phyloP scores from a whole-genome alignment of 2,113 vertebrate species.

The Setophaga coronata region DNA sequence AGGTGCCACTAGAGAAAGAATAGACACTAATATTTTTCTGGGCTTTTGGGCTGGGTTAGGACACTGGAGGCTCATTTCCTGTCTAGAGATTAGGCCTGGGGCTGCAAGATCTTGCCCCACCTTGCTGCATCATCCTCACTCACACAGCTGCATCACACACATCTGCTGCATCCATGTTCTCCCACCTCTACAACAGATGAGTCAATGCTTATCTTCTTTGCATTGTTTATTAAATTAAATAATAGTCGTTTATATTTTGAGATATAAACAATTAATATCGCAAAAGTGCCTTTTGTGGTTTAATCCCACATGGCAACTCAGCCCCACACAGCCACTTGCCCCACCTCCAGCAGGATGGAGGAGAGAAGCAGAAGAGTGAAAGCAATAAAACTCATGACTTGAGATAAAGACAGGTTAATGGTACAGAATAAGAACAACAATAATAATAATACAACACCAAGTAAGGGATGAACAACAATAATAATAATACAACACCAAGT shows the following conservation, averaged over 20 bases:
- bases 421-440: not conserved
- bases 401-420: not conserved
- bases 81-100: not conserved
- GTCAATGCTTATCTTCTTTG: not conserved
- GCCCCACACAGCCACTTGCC: not conserved
- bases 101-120: not conserved
- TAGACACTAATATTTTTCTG: not conserved
- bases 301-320: not conserved
- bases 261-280: not conserved
- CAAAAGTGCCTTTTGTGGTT: not conserved
- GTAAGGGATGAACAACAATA: not conserved
- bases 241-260: not conserved
- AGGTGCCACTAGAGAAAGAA: not conserved
- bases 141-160: not conserved
- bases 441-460: not conserved
- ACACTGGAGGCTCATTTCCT: not conserved
- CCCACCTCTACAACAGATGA: not conserved
- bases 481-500: not conserved
- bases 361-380: not conserved
- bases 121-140: not conserved
- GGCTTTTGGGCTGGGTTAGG: not conserved
- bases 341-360: too few relatives aligned
- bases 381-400: not conserved
- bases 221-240: not conserved
- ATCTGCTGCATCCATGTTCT: not conserved